Evolutionary conservation across 2,888 invertebrate species (phyloP).

Genomic region (Labia minor): DNA sequence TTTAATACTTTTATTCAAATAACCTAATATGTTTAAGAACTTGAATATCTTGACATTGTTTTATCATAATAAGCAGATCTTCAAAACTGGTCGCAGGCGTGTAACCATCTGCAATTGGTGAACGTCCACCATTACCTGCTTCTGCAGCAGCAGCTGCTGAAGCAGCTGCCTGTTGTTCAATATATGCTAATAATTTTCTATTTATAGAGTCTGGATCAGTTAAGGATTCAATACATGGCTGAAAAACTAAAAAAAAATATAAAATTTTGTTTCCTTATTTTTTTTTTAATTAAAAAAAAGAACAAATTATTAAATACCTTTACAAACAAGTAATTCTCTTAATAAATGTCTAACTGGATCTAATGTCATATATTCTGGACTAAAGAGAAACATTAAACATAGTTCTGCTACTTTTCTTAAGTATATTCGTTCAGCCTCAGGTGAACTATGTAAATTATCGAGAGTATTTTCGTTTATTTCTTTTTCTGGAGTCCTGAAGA

Average conservation of each 20-base stretch:
- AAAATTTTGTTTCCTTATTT: too few species aligned
- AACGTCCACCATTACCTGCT: conserved; percentile 2
- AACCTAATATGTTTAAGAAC: conserved; percentile 72
- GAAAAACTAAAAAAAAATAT: conserved; percentile 62
- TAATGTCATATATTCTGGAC: conserved; percentile 65
- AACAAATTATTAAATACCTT: conserved; percentile 55
- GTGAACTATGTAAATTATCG: conserved; percentile 63
- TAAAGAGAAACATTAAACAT: conserved; percentile 67
- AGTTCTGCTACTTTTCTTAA: conserved; percentile 72
- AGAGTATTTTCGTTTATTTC: conserved; percentile 36
- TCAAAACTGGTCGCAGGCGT: conserved; percentile 84
- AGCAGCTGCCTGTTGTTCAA: conserved; percentile 68
- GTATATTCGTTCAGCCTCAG: conserved; percentile 67
- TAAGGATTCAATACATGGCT: conserved; percentile 69
- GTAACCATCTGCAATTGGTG: conserved; percentile 47
- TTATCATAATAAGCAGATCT: conserved; percentile 75
- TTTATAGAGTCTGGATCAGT: conserved; percentile 89
- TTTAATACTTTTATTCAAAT: too few species aligned
- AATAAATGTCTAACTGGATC: conserved; percentile 63
- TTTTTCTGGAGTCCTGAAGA: conserved; percentile 46
- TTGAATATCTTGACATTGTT: conserved; percentile 67
- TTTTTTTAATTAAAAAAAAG: conserved; percentile 17
- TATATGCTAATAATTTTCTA: conserved; percentile 69
- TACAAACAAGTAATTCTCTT: conserved; percentile 71
- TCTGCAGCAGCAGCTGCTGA: conserved; percentile 5